Evolutionary conservation across 2,888 invertebrate species (phyloP).

Genomic region (Orthosia gracilis): DNA sequence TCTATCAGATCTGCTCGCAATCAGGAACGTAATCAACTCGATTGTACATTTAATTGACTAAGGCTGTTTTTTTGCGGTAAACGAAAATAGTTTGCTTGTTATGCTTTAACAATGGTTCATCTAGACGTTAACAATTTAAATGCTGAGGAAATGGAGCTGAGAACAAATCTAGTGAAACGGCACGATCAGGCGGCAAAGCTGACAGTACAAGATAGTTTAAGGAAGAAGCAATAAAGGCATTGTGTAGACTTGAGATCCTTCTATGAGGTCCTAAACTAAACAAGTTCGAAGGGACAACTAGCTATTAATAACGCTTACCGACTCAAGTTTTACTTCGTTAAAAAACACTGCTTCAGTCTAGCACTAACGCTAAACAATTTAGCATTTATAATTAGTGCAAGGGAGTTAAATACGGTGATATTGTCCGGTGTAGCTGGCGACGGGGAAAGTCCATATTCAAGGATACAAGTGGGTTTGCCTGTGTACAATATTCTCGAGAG

Average conservation of each 20-base stretch:
- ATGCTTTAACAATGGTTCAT: no score
- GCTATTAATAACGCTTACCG: background rate
- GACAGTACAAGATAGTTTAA: background rate
- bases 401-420: background rate
- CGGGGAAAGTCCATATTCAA: slow-evolving; percentile 19
- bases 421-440: background rate
- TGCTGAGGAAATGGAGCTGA: background rate
- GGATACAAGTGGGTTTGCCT: slow-evolving; percentile 6
- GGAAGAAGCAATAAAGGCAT: background rate
- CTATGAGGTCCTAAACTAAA: background rate
- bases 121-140: slow-evolving; percentile 28
- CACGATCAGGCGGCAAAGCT: background rate
- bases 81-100: no score
- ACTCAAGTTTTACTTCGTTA: background rate
- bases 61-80: slow-evolving; percentile 34
- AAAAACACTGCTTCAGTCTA: background rate
- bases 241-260: background rate
- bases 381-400: slow-evolving; percentile 14
- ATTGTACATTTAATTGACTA: slow-evolving; percentile 24
- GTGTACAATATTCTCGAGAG: slow-evolving; percentile 6
- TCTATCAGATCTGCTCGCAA: background rate
- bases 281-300: background rate
- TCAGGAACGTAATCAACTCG: slow-evolving; percentile 24
- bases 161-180: background rate
- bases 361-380: slow-evolving; percentile 1